Percentiles rank a stretch among this genome's conserved stretches.
Conservation (phyloP, 2,888 invertebrate genomes). For the Stratiomys singularior region DNA sequence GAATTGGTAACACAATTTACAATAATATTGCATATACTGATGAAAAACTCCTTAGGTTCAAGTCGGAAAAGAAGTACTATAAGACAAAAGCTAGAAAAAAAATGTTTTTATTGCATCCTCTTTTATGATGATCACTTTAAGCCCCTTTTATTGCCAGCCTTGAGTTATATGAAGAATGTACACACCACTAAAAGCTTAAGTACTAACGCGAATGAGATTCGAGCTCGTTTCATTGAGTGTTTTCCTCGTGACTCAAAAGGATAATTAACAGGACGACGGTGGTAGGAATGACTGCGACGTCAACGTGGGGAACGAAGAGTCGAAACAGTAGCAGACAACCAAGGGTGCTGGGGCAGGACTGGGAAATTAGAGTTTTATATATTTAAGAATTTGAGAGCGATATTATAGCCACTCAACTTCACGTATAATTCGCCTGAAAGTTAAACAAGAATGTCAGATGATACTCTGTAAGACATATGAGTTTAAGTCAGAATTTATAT, state of each 20-base stretch:
- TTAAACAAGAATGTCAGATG: background rate
- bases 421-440: slow-evolving; percentile 1
- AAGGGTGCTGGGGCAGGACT: background rate
- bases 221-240: slow-evolving; percentile 34
- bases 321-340: too few species aligned
- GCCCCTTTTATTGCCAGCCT: slow-evolving; percentile 63
- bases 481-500: background rate
- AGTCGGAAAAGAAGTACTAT: slow-evolving; percentile 34
- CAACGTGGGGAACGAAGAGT: too few species aligned
- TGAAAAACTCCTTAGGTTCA: slow-evolving; percentile 24
- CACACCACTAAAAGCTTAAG: slow-evolving; percentile 39
- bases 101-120: slow-evolving; percentile 65
- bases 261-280: slow-evolving; percentile 54
- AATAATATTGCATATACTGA: background rate
- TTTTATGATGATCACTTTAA: slow-evolving; percentile 66
- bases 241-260: slow-evolving; percentile 38
- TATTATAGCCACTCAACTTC: background rate
- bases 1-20: background rate
- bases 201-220: slow-evolving; percentile 35
- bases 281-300: background rate
- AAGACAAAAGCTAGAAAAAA: slow-evolving; percentile 44
- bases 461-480: slow-evolving; percentile 5
- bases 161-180: slow-evolving; percentile 60
- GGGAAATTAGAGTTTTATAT: slow-evolving; percentile 9
- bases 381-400: background rate